These are phyloP conservation scores for Cyrtodaria siliqua DNA, from an alignment of 2,888 invertebrate genomes.

Conservation along the genomic window DNA sequence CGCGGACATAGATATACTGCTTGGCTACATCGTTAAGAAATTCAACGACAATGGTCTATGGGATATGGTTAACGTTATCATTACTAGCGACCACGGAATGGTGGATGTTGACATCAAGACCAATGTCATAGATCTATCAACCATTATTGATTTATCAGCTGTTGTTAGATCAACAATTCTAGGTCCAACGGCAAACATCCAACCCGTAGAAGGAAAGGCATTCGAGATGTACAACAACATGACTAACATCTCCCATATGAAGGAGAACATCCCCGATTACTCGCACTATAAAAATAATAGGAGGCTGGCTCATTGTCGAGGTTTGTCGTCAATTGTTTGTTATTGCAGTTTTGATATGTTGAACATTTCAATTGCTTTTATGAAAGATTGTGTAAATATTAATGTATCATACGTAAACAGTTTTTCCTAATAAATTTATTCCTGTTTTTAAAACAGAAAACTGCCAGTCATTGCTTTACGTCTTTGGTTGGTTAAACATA, in stretches of 20 bases:
- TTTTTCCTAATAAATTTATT: too few relatives aligned
- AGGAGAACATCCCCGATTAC: constrained; percentile 88
- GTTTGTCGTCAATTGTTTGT: too few relatives aligned
- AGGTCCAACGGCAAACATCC: constrained; percentile 67
- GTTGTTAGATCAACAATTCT: constrained; percentile 42
- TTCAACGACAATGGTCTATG: constrained; percentile 50
- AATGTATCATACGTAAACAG: too few relatives aligned
- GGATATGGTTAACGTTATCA: constrained; percentile 74
- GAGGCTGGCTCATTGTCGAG: too few relatives aligned
- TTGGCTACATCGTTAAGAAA: constrained; percentile 66
- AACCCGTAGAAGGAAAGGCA: constrained; percentile 53
- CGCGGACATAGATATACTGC: constrained; percentile 68
- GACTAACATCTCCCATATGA: constrained; percentile 77
- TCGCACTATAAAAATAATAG: constrained; percentile 89
- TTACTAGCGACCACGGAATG: constrained; percentile 83
- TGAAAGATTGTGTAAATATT: too few relatives aligned
- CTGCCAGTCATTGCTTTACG: too few relatives aligned
- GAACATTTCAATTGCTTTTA: too few relatives aligned
- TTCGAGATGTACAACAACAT: constrained; percentile 67
- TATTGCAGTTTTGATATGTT: too few relatives aligned
- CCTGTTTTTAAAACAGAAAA: too few relatives aligned
- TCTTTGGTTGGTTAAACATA: too few relatives aligned
- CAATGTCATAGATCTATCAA: constrained; percentile 58
- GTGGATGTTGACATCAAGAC: constrained; percentile 64
- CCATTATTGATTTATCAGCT: constrained; percentile 55